These are phyloP conservation scores for Percopsis omiscomaycus DNA, from an alignment of 2,797 vertebrate species.

Conservation along the genomic window DNA sequence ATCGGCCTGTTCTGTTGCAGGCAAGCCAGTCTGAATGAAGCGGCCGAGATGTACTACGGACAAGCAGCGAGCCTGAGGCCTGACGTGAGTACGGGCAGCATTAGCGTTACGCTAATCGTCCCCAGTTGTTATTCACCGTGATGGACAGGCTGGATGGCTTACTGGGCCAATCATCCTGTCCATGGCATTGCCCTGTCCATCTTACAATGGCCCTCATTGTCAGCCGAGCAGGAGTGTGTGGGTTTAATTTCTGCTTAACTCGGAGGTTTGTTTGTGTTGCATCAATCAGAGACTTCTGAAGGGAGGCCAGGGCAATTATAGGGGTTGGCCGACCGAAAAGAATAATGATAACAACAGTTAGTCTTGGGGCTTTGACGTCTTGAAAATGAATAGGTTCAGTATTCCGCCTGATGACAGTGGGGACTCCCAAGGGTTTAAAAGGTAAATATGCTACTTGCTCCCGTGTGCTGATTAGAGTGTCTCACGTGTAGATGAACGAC, in stretches of 20 bases:
- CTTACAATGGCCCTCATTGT: slow-evolving; percentile 59
- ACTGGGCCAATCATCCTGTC: slow-evolving; percentile 25
- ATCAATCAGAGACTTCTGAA: slow-evolving; percentile 74
- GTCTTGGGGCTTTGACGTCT: slow-evolving; percentile 46
- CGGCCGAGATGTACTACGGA: slow-evolving; percentile 94
- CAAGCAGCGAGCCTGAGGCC: slow-evolving; percentile 92
- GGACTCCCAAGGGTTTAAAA: slow-evolving; percentile 47
- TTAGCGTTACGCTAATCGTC: slow-evolving; percentile 31
- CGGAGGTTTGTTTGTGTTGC: slow-evolving; percentile 63
- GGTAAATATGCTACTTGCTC: slow-evolving; percentile 54
- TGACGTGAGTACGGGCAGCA: slow-evolving; percentile 84
- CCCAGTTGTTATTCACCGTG: slow-evolving; percentile 41
- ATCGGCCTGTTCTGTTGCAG: slow-evolving; percentile 72
- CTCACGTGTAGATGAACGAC: slow-evolving; percentile 43
- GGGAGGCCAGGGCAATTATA: slow-evolving; percentile 28
- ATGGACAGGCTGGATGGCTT: slow-evolving; percentile 49
- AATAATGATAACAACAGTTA: slow-evolving; percentile 63
- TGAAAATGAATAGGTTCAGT: slow-evolving; percentile 54
- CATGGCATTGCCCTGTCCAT: slow-evolving; percentile 25
- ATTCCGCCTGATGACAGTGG: slow-evolving; percentile 32
- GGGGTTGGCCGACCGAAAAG: slow-evolving; percentile 43
- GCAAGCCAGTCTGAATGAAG: slow-evolving; percentile 97
- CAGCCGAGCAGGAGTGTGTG: slow-evolving; percentile 26
- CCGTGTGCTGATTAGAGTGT: slow-evolving; percentile 52
- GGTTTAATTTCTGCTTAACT: slow-evolving; percentile 38